phyloP scores from a whole-genome alignment of 2,888 invertebrate genomes.

The Tenthredo notha region DNA sequence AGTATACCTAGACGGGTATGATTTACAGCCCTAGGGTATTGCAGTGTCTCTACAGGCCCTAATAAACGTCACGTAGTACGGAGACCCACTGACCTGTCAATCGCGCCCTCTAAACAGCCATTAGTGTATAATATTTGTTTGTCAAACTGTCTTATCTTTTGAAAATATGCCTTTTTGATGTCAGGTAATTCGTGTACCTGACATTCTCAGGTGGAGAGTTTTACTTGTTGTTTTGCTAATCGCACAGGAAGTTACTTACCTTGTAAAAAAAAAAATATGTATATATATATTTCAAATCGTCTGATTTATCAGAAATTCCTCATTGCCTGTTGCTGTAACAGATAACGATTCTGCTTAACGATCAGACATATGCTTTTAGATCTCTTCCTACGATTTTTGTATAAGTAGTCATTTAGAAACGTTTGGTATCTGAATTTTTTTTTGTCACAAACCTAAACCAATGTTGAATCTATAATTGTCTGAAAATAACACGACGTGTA shows the following conservation, averaged over 20 bases:
- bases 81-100: conserved; percentile 70
- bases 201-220: background rate
- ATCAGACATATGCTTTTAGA: background rate
- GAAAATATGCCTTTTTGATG: background rate
- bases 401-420: background rate
- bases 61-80: conserved; percentile 15
- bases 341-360: background rate
- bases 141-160: conserved; percentile 44
- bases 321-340: background rate
- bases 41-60: background rate
- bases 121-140: conserved; percentile 59
- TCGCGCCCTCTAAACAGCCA: conserved; percentile 64
- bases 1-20: conserved; percentile 58
- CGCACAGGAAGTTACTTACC: conserved; percentile 24
- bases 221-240: conserved; percentile 15
- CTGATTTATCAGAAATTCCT: background rate
- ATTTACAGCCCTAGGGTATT: conserved; percentile 65
- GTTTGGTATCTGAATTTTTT: background rate
- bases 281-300: background rate
- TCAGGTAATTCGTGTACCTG: background rate
- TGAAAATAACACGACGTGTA: background rate
- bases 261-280: background rate
- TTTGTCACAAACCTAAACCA: background rate
- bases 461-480: background rate
- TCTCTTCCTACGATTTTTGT: background rate